These are phyloP conservation scores for Apteryx mantelli DNA, from an alignment of 2,113 vertebrate species.

Conservation along the genomic window DNA sequence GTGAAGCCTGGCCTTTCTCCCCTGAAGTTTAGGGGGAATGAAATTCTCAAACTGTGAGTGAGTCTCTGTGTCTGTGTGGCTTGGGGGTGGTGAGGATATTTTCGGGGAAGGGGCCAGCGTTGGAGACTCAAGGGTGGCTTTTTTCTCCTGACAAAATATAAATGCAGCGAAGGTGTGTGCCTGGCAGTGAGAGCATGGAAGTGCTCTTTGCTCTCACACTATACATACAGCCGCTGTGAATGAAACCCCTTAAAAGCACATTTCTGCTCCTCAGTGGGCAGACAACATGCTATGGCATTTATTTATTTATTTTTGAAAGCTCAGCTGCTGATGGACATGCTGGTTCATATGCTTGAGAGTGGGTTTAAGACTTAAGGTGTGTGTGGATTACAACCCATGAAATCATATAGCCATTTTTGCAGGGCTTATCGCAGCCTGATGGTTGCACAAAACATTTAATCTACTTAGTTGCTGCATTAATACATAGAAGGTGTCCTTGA, in stretches of 20 bases:
- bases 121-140: background rate
- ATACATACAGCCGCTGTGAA: background rate
- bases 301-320: background rate
- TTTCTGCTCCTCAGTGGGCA: background rate
- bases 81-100: background rate
- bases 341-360: background rate
- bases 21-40: background rate
- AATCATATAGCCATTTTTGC: background rate
- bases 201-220: background rate
- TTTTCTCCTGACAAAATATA: background rate
- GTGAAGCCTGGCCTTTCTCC: background rate
- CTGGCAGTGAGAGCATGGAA: background rate
- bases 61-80: background rate
- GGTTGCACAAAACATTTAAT: background rate
- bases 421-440: background rate
- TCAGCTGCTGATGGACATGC: background rate
- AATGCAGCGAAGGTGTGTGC: background rate
- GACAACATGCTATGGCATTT: background rate
- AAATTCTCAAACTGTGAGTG: background rate
- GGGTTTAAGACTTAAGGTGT: background rate
- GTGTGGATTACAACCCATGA: background rate
- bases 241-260: background rate
- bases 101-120: background rate
- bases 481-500: background rate
- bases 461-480: background rate